Conservation (phyloP, 1,140 invertebrate genomes). For the Venturia canescens region DNA sequence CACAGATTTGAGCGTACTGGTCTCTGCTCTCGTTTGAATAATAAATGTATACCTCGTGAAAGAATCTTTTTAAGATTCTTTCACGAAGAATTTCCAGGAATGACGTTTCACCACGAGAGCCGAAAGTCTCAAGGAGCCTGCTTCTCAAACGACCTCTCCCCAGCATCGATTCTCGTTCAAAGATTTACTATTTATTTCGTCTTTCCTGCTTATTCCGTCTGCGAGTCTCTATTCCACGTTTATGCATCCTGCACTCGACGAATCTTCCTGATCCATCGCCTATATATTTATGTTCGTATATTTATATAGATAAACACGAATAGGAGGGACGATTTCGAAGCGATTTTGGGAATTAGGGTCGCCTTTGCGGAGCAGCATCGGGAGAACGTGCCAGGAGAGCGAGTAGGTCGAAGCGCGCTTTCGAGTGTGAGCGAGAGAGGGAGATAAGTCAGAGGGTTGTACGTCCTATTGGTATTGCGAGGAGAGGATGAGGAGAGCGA, state of each 20-base stretch:
- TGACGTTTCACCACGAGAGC: neutral
- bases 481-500: conserved; percentile 10
- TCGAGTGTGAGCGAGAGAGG: neutral
- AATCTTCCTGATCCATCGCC: neutral
- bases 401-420: conserved; percentile 25
- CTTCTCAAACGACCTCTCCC: neutral
- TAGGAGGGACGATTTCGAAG: conserved; percentile 42
- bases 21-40: too few species aligned
- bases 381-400: conserved; percentile 43
- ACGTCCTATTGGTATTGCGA: neutral
- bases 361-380: conserved; percentile 43
- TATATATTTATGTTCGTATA: neutral
- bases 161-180: neutral
- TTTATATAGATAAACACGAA: conserved; percentile 23
- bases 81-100: neutral
- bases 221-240: conserved; percentile 24
- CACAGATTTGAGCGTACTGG: too few species aligned
- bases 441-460: neutral
- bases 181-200: conserved; percentile 8
- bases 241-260: conserved; percentile 36
- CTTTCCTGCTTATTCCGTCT: conserved; percentile 27
- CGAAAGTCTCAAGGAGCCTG: neutral
- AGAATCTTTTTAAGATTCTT: neutral
- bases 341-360: conserved; percentile 51
- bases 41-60: too few species aligned